Evolutionary conservation across 2,888 invertebrate genomes (phyloP), one percentile per base, ranked within the genome.

Genomic region (Nephrocerus scutellatus): DNA sequence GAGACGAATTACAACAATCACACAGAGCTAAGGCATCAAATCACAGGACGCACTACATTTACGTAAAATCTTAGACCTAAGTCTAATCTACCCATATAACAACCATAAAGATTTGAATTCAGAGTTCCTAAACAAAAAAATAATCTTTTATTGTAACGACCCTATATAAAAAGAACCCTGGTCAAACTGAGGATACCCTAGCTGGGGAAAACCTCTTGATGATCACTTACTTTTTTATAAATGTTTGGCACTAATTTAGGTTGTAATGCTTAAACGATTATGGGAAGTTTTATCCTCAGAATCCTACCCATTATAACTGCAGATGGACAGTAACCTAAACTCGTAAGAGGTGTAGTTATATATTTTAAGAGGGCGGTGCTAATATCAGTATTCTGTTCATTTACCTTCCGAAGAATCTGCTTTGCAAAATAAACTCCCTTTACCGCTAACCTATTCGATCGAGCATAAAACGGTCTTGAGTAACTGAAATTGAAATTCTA

Each of bases 161-260:
- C n/a, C n/a, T n/a, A n/a, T n/a, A n/a, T n/a, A n/a, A n/a, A n/a
- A n/a, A n/a, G n/a, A n/a, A n/a, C n/a, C n/a, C n/a, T n/a, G n/a
- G n/a, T n/a, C n/a, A n/a, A n/a, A n/a, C n/a, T n/a, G n/a, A n/a
- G n/a, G n/a, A n/a, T n/a, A n/a, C n/a, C n/a, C n/a, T n/a, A n/a
- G n/a, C n/a, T n/a, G n/a, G n/a, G n/a, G n/a, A n/a, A n/a, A n/a
- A n/a, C n/a, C 19, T 30, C 18, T 30, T 30, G 29, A 30, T 30
- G 29, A 16, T 30, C 18, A 15, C n/a, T 5, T 18, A 19, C 16
- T 16, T 30, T 30, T 30, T 30, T 16, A 30, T 19, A 14, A 19
- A 30, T 30, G 30, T 30, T 30, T 30, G 19, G 19, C 18, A 30
- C 10, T 30, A 30, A 18, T 10, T 30, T 30, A 30, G 29, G 18